A percentile compares a stretch with the other conserved stretches of the same genome.
phyloP scores from a whole-genome alignment of 2,888 invertebrate species.

The Eristalis intricaria region DNA sequence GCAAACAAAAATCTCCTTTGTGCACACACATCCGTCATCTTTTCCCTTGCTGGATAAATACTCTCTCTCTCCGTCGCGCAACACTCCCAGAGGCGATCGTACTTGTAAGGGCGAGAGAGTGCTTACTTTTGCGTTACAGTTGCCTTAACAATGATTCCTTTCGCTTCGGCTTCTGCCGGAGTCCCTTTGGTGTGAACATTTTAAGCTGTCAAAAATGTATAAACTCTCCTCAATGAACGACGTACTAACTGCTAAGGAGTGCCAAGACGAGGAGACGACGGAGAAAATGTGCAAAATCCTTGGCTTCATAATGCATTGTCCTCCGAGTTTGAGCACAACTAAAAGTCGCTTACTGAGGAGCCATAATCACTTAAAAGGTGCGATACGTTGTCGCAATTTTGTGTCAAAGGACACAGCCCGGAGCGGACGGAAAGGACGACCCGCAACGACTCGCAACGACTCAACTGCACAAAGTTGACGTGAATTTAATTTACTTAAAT shows the following conservation, averaged over 20 bases:
- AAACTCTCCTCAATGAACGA: background rate
- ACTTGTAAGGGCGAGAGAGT: background rate
- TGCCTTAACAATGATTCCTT: background rate
- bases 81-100: background rate
- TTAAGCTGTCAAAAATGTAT: slow-evolving; percentile 50
- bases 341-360: slow-evolving; percentile 20
- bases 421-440: background rate
- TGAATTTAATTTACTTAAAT: slow-evolving; percentile 65
- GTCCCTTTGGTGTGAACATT: background rate
- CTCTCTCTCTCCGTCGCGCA: too few species aligned
- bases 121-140: slow-evolving; percentile 31
- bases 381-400: slow-evolving; percentile 36
- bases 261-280: background rate
- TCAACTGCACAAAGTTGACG: slow-evolving; percentile 40
- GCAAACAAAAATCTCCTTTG: slow-evolving; percentile 20
- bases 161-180: background rate
- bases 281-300: slow-evolving; percentile 16
- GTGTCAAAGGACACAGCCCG: slow-evolving; percentile 39
- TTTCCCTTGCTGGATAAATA: slow-evolving; percentile 24
- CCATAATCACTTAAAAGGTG: slow-evolving; percentile 64
- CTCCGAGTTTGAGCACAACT: background rate
- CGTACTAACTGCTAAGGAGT: background rate
- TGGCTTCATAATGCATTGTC: slow-evolving; percentile 35
- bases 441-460: slow-evolving; percentile 1
- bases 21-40: background rate